Conservation (phyloP, 2,113 vertebrate species). For the Rhinoptilus africanus region DNA sequence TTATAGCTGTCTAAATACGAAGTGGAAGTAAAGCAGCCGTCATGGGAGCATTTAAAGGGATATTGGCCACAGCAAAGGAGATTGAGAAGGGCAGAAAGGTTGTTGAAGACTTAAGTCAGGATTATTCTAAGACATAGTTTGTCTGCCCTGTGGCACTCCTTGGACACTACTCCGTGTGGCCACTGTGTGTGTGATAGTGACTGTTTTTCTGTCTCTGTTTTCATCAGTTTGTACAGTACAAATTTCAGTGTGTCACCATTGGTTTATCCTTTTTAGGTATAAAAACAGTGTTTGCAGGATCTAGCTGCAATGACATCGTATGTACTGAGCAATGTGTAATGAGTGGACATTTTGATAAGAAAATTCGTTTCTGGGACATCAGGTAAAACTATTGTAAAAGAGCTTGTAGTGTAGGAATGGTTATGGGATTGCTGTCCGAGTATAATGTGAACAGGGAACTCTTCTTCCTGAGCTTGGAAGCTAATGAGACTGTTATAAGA, state of each 20-base stretch:
- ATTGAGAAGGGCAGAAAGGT: slow-evolving; percentile 13
- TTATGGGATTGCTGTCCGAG: background rate
- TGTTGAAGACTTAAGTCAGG: background rate
- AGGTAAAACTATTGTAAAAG: slow-evolving; percentile 73
- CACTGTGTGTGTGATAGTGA: background rate
- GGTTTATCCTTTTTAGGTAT: slow-evolving; percentile 79
- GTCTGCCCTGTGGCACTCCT: background rate
- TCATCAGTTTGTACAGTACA: background rate
- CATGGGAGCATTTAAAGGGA: background rate
- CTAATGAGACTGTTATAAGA: background rate
- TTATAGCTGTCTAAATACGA: background rate
- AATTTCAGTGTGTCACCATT: background rate
- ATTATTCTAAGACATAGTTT: background rate
- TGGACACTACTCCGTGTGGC: background rate
- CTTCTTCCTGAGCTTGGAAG: background rate
- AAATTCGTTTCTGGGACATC: slow-evolving; percentile 98
- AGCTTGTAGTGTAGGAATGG: background rate
- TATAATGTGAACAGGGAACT: background rate
- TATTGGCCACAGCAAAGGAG: background rate
- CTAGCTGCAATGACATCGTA: slow-evolving; percentile 97
- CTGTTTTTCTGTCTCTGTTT: background rate
- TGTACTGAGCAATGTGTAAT: slow-evolving; percentile 99
- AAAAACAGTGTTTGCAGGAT: slow-evolving; percentile 97
- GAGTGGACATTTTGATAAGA: slow-evolving; percentile 99
- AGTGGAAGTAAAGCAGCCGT: background rate